Conservation (phyloP, 2,113 vertebrate genomes). For the Mormyrus iriodes region DNA sequence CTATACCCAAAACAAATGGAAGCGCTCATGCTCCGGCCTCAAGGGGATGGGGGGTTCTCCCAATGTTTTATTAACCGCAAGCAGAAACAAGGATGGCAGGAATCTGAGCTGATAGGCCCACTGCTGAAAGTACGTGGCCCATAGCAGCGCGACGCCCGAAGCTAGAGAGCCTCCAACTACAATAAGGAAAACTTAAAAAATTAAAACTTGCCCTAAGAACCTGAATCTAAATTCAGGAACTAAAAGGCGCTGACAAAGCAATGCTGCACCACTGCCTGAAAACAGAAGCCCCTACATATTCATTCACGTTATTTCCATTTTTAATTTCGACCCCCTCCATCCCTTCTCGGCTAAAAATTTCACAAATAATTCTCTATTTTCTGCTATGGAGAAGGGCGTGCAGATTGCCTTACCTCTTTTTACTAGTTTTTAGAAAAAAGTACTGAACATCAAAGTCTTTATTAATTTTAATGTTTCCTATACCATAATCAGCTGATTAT, state of each 20-base stretch:
- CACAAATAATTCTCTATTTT: background rate
- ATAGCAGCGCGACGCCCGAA: background rate
- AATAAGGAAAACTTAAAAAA: background rate
- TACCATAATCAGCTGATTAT: background rate
- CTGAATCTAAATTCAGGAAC: conserved; percentile 6
- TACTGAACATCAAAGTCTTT: background rate
- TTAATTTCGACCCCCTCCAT: background rate
- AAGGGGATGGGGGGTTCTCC: background rate
- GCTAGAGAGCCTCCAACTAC: background rate
- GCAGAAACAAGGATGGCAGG: too few relatives aligned
- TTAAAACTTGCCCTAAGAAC: background rate
- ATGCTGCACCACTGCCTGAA: background rate
- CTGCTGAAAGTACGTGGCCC: background rate
- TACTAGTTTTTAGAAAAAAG: background rate
- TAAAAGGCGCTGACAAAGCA: background rate
- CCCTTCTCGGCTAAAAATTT: background rate
- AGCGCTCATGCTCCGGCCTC: background rate
- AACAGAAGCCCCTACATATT: background rate
- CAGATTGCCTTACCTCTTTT: background rate
- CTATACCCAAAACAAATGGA: background rate
- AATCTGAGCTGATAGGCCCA: background rate
- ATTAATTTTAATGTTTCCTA: background rate
- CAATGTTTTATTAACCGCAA: too few relatives aligned
- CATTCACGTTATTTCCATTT: conserved; percentile 21
- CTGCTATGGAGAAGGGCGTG: background rate